A percentile compares a stretch with the other conserved stretches of the same genome.
These are phyloP conservation scores for Nettapus auritus DNA, from an alignment of 2,113 vertebrate genomes.

Conservation along the genomic window DNA sequence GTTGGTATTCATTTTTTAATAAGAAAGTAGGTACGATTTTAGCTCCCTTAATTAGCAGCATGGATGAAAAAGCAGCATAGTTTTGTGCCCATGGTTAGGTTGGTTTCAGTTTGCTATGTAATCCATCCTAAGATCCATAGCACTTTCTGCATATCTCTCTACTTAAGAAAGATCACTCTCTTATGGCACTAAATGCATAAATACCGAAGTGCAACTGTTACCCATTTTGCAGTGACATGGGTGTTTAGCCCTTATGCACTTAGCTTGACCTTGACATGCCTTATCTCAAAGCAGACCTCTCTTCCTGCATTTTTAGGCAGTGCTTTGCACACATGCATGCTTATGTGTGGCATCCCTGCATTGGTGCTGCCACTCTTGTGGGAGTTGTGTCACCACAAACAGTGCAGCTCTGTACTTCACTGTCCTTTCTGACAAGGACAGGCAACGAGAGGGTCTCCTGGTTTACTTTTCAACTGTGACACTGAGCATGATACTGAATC, in stretches of 20 bases:
- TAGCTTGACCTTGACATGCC: not conserved
- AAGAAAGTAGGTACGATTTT: not conserved
- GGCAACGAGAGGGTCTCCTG: not conserved
- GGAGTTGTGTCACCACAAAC: not conserved
- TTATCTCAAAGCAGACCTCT: not conserved
- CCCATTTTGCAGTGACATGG: not conserved
- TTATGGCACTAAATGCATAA: not conserved
- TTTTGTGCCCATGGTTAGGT: not conserved
- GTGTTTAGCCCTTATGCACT: not conserved
- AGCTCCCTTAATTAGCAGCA: not conserved
- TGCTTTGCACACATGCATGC: fast-evolving
- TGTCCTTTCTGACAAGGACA: not conserved
- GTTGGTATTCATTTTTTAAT: not conserved
- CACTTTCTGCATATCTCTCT: not conserved
- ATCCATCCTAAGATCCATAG: not conserved
- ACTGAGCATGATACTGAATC: not conserved
- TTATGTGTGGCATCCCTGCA: not conserved
- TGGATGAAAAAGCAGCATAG: not conserved
- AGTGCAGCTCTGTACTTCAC: not conserved
- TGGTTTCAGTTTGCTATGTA: not conserved
- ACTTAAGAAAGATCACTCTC: not conserved
- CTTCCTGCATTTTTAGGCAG: not conserved
- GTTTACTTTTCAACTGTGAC: not conserved
- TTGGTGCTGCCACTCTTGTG: not conserved
- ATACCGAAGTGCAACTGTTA: not conserved